phyloP scores from a whole-genome alignment of 37 sponge, comb jelly and placozoan species.

The Dysidea cf. avara region DNA sequence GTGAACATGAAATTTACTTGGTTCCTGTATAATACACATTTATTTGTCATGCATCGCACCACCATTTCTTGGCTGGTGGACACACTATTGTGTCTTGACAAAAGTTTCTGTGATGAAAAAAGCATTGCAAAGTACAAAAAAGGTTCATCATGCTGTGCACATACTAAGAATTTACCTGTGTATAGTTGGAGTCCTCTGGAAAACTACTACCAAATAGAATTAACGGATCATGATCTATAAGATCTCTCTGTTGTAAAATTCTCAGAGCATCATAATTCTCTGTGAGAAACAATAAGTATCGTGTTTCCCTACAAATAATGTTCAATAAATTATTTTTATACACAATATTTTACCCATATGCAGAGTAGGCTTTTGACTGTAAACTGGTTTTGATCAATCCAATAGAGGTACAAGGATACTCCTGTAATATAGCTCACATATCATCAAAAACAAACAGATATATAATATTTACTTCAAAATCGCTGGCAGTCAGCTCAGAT shows the following conservation, averaged over 20 bases:
- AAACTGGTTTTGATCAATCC: slow-evolving; percentile 80
- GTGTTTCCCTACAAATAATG: slow-evolving; percentile 63
- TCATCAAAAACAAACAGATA: too few species aligned
- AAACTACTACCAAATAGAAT: slow-evolving; percentile 94
- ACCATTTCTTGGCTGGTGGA: too few species aligned
- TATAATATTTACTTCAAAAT: too few species aligned
- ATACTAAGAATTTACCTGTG: slow-evolving; percentile 56
- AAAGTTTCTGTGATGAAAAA: neutral
- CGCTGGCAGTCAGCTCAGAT: too few species aligned
- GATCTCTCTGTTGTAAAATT: slow-evolving; percentile 73
- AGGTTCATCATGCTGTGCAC: neutral
- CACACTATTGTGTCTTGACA: too few species aligned
- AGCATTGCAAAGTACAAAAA: neutral
- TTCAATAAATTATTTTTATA: too few species aligned
- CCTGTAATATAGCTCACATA: too few species aligned
- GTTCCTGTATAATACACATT: too few species aligned
- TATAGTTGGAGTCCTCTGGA: slow-evolving; percentile 89
- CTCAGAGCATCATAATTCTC: slow-evolving; percentile 91
- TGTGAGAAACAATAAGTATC: slow-evolving; percentile 89
- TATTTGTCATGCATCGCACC: too few species aligned
- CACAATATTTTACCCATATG: slow-evolving; percentile 80
- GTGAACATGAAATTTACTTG: too few species aligned
- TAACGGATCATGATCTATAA: too few species aligned
- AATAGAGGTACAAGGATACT: slow-evolving; percentile 46
- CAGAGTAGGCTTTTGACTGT: slow-evolving; percentile 35